Percentiles rank a stretch among this genome's conserved stretches.
Evolutionary conservation across 2,888 invertebrate genomes (phyloP).

Genomic region (Drosophila kambysellisi): DNA sequence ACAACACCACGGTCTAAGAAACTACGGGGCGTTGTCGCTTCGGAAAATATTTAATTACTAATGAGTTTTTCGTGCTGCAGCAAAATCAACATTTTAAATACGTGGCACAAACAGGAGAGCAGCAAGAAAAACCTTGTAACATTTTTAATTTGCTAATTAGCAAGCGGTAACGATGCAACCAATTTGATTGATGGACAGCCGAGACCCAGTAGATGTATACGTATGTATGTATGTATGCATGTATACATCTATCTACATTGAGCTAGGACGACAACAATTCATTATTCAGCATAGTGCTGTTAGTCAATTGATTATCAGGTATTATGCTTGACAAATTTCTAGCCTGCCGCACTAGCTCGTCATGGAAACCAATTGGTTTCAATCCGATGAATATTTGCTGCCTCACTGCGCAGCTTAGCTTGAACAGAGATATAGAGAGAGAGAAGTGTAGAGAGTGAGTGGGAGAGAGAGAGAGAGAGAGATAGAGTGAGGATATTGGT

Average conservation of each 20-base stretch:
- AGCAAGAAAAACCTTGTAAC: constrained; percentile 47
- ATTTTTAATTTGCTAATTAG: constrained; percentile 78
- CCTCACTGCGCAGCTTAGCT: constrained; percentile 31
- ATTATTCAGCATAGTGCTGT: constrained; percentile 61
- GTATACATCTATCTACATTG: neutral
- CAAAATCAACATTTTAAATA: constrained; percentile 66
- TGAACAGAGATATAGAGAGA: no score
- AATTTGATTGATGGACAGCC: constrained; percentile 66
- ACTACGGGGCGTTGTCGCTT: constrained; percentile 73
- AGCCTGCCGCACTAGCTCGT: constrained; percentile 10
- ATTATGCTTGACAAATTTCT: constrained; percentile 68
- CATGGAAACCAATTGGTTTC: constrained; percentile 51
- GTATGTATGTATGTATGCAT: neutral
- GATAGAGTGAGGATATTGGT: neutral
- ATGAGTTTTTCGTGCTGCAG: constrained; percentile 76
- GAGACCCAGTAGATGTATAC: constrained; percentile 1
- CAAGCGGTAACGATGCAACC: constrained; percentile 43
- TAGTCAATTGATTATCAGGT: constrained; percentile 78
- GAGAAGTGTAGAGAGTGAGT: no score
- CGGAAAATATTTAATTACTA: constrained; percentile 80
- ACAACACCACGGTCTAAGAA: constrained; percentile 53
- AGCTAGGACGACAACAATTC: constrained; percentile 57
- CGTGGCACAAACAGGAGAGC: constrained; percentile 17
- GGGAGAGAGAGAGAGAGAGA: neutral
- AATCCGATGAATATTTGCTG: constrained; percentile 49